Evolutionary conservation across 2,113 vertebrate species (phyloP).

Genomic region (Leucoraja erinaceus): DNA sequence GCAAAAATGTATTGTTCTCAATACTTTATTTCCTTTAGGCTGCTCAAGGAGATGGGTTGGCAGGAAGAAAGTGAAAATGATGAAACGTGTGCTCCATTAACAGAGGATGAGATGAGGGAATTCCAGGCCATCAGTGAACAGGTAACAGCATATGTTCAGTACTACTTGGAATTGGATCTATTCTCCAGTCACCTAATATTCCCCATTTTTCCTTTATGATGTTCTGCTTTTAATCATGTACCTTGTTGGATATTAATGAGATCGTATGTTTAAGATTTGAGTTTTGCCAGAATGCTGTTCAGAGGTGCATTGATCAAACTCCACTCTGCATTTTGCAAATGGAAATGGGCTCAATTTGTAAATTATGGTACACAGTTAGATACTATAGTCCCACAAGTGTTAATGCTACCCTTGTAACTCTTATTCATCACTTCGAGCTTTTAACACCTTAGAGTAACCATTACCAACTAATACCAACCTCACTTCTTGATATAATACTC

Average conservation of each 20-base stretch:
- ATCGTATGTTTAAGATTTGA: no score
- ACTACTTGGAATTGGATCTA: not conserved
- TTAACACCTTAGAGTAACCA: not conserved
- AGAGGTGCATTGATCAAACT: not conserved
- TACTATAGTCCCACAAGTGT: not conserved
- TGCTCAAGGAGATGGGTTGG: slow-evolving; percentile 77
- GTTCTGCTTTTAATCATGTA: not conserved
- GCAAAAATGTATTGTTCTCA: not conserved
- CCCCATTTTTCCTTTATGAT: no score
- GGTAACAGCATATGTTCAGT: slow-evolving; percentile 48
- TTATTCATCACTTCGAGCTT: not conserved
- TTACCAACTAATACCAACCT: no score
- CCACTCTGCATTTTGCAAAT: no score
- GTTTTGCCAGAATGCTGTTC: no score
- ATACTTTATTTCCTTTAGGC: slow-evolving; percentile 46
- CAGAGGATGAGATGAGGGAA: slow-evolving; percentile 74
- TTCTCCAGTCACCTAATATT: not conserved
- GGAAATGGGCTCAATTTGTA: not conserved
- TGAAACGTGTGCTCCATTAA: slow-evolving; percentile 67
- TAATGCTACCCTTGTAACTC: not conserved
- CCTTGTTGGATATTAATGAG: not conserved
- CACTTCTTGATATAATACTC: not conserved
- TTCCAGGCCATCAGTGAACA: slow-evolving; percentile 66
- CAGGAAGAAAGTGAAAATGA: slow-evolving; percentile 72
- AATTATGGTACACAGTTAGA: not conserved